phyloP scores from a whole-genome alignment of 2,113 vertebrate species.

The sheep (Ovis aries) region DNA sequence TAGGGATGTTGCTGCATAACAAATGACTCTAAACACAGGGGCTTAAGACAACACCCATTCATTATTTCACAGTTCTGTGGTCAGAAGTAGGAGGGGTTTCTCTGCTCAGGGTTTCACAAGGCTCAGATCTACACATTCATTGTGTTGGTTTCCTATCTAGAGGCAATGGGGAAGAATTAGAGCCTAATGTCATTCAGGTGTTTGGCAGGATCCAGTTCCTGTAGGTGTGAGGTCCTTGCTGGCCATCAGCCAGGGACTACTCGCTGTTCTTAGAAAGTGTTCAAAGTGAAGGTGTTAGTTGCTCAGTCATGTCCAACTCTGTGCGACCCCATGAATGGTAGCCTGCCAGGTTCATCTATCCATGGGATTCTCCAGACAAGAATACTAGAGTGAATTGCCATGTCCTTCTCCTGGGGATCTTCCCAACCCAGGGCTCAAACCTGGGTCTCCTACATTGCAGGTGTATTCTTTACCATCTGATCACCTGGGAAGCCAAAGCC shows the following conservation, averaged over 20 bases:
- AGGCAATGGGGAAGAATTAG: background rate
- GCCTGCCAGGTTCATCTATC: background rate
- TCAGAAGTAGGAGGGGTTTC: background rate
- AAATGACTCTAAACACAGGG: background rate
- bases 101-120: background rate
- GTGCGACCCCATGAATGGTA: background rate
- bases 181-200: background rate
- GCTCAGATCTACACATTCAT: background rate
- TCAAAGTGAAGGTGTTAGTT: background rate
- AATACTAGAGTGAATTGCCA: background rate
- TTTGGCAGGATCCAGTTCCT: background rate
- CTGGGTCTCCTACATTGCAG: background rate
- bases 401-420: background rate
- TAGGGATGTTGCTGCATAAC: background rate
- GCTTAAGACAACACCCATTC: background rate
- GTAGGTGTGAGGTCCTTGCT: background rate
- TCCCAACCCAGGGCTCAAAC: background rate
- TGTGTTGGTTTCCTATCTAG: background rate
- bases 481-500: background rate
- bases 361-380: background rate
- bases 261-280: background rate
- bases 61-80: background rate
- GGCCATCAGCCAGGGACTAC: background rate
- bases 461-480: background rate
- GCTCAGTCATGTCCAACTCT: background rate